Evolutionary conservation across 2,113 vertebrate species (phyloP), one percentile per base, ranked within the genome.

Genomic region (Chaetodon trifascialis): DNA sequence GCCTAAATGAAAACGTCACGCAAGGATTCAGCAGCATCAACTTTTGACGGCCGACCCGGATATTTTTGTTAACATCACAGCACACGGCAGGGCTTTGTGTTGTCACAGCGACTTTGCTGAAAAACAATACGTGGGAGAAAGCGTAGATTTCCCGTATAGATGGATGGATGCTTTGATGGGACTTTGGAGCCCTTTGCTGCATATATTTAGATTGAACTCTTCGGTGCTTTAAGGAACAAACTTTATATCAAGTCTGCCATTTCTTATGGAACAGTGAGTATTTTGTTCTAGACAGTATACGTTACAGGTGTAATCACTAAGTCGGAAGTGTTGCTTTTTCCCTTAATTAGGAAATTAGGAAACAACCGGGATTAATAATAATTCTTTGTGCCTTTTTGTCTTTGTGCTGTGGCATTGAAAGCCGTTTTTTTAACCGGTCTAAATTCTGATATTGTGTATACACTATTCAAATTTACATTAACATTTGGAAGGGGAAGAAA

Each of bases 1-100:
- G 69, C 68, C 54, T 67, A 68, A 82, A 88, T 83, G 59, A 76
- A 87, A 85, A 79, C 66, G 30, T 76, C 52, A 55, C 2, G 2
- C 68, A 36, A 67, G 25, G 66, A 67, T 40, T 14, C 9, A 14
- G 42, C 55, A 81, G 34, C 40, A 67, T 40, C 52, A 72, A 58
- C 46, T 30, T 69, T 55, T 76, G 60, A 88, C 77, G 47, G 58
- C 30, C 59, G 30, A 42, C 23, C 38, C 46, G 55, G 68, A 70
- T 77, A 70, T 79, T 65, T 83, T 55, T 78, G 70, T 63, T 40
- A 23, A 73, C 51, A 59, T 47, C 25, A 46, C 7, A 30, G n/a
- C 9, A 72, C 69, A 71, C 15, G 40, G 49, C 65, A 38, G 36
- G 51, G 60, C 68, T 52, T 80, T 19, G n/a, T 74, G 66, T 40